Evolutionary conservation across 92 coral and sea anemone species (phyloP).

Genomic region (Meandrina meandrites): DNA sequence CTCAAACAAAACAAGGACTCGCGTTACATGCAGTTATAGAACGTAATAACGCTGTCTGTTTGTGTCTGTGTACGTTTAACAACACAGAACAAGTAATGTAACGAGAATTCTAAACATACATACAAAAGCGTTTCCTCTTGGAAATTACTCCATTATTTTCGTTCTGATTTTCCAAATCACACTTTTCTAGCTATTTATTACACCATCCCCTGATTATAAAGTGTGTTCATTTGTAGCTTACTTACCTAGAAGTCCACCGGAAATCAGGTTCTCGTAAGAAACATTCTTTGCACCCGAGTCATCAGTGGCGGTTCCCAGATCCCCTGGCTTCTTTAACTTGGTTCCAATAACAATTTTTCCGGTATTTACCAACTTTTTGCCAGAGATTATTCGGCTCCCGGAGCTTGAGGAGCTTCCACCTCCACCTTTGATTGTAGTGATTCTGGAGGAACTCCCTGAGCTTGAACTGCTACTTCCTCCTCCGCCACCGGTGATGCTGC

Average conservation of each 20-base stretch:
- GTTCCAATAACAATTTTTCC: not conserved
- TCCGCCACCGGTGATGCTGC: no score
- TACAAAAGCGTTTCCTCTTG: no score
- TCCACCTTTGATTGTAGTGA: not conserved
- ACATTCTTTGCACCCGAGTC: not conserved
- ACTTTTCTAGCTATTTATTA: no score
- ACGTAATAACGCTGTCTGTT: not conserved
- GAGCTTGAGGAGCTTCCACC: conserved; percentile 17
- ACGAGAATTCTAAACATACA: not conserved
- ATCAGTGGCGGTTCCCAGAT: not conserved
- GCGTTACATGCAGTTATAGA: not conserved
- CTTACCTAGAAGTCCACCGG: conserved; percentile 23
- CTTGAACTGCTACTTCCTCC: not conserved
- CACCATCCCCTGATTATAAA: no score
- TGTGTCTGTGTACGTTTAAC: not conserved
- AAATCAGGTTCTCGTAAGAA: conserved; percentile 10
- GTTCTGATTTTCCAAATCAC: no score
- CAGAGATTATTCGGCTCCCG: not conserved
- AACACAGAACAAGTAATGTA: not conserved
- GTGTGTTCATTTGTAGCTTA: not conserved
- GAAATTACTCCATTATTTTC: no score
- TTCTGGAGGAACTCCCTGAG: not conserved
- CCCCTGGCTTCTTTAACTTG: not conserved
- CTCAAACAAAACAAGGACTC: not conserved
- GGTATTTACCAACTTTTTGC: not conserved